Evolutionary conservation across 2,888 invertebrate species (phyloP).

Genomic region (Nephrotoma appendiculata): DNA sequence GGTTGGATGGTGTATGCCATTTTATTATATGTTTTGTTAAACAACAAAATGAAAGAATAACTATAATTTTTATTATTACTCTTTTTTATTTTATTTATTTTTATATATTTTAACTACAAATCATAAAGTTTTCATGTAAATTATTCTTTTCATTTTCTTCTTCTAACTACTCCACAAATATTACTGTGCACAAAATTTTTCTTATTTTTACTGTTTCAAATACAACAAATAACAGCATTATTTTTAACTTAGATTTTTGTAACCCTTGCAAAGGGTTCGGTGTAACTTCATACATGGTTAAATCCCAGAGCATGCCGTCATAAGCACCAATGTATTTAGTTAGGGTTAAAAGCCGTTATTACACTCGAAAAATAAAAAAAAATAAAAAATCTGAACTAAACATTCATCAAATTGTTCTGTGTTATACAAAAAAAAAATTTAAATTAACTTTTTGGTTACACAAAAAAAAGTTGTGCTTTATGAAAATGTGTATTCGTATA

Average conservation of each 20-base stretch:
- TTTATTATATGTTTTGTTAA: not conserved
- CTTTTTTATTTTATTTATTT: not conserved
- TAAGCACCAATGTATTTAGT: not conserved
- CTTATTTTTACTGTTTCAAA: not conserved
- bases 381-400: not conserved
- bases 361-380: not conserved
- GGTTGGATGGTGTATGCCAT: not conserved
- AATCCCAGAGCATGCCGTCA: not conserved
- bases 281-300: not conserved
- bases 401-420: not conserved
- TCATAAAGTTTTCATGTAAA: not conserved
- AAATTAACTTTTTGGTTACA: not conserved
- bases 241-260: not conserved
- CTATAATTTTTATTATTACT: not conserved
- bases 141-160: not conserved
- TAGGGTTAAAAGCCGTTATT: not conserved
- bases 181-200: not conserved
- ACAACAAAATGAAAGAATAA: not conserved
- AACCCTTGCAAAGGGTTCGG: not conserved
- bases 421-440: not conserved
- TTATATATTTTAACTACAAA: not conserved
- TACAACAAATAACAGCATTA: not conserved
- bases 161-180: not conserved
- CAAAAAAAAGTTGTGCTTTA: not conserved
- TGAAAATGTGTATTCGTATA: not conserved